A percentile compares a stretch with the other conserved stretches of the same genome.
Evolutionary conservation across 1,140 invertebrate species (phyloP).

Genomic region (Philopotamus ludificatus): DNA sequence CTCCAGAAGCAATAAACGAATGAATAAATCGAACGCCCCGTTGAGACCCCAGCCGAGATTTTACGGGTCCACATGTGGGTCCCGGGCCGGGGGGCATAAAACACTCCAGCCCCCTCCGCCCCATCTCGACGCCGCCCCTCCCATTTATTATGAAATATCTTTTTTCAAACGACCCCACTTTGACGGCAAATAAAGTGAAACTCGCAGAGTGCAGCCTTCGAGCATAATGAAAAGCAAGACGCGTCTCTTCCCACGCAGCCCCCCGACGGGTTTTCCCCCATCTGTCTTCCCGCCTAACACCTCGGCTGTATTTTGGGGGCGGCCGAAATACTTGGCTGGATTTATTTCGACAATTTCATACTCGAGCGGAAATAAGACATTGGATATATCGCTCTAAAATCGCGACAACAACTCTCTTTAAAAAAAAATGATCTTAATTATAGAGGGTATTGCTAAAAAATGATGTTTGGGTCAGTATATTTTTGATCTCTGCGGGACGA

Average conservation of each 20-base stretch:
- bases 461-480: too few relatives aligned
- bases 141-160: conserved; percentile 42
- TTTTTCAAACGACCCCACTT: conserved; percentile 41
- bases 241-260: conserved; percentile 20
- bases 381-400: too few relatives aligned
- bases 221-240: conserved; percentile 37
- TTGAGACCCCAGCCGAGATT: neutral
- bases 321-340: too few relatives aligned
- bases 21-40: conserved; percentile 5
- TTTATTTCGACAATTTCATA: too few relatives aligned
- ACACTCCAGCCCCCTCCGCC: neutral
- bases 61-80: neutral
- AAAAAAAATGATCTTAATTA: too few relatives aligned
- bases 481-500: too few relatives aligned
- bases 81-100: neutral
- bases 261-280: conserved; percentile 11
- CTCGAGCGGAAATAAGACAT: too few relatives aligned
- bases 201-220: conserved; percentile 29
- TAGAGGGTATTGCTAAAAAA: too few relatives aligned
- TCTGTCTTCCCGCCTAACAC: conserved; percentile 21
- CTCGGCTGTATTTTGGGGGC: too few relatives aligned
- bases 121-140: neutral
- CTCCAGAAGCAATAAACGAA: conserved; percentile 13
- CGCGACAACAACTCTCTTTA: too few relatives aligned
- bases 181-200: conserved; percentile 30